These are phyloP conservation scores for Chaetorhynchus papuensis DNA, from an alignment of 2,113 vertebrate species.

Conservation along the genomic window DNA sequence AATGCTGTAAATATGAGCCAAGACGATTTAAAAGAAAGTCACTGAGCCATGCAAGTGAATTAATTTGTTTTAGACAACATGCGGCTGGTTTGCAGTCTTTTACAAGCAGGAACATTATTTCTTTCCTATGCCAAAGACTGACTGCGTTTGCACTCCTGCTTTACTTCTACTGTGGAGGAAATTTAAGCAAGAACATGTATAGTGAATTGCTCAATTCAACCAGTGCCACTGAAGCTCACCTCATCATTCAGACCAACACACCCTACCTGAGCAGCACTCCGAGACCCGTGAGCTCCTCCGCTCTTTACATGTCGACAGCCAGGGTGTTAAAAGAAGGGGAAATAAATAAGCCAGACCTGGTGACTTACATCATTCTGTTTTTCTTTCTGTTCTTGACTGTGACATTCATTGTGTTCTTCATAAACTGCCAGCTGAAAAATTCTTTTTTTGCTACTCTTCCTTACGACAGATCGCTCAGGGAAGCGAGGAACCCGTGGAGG, in stretches of 20 bases:
- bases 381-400: constrained; percentile 90
- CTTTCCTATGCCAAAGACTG: constrained; percentile 11
- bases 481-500: constrained; percentile 91
- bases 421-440: constrained; percentile 96
- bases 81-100: background rate
- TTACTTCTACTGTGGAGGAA: background rate
- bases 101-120: background rate
- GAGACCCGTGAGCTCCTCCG: constrained; percentile 85
- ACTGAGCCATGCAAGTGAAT: background rate
- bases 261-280: constrained; percentile 85
- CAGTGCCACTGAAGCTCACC: constrained; percentile 78
- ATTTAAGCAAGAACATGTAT: constrained; percentile 72
- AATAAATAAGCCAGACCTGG: constrained; percentile 89
- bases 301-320: constrained; percentile 86
- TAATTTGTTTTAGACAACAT: constrained; percentile 17
- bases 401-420: constrained; percentile 93
- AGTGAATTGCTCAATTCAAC: constrained; percentile 90
- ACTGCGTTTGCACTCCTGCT: background rate
- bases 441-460: constrained; percentile 96
- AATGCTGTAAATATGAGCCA: background rate
- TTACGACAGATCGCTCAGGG: constrained; percentile 93
- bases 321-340: constrained; percentile 86
- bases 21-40: background rate
- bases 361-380: constrained; percentile 93
- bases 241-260: constrained; percentile 81